Base-by-base conservation (phyloP, 1,140 invertebrate species). In the Helicoverpa armigera region DNA sequence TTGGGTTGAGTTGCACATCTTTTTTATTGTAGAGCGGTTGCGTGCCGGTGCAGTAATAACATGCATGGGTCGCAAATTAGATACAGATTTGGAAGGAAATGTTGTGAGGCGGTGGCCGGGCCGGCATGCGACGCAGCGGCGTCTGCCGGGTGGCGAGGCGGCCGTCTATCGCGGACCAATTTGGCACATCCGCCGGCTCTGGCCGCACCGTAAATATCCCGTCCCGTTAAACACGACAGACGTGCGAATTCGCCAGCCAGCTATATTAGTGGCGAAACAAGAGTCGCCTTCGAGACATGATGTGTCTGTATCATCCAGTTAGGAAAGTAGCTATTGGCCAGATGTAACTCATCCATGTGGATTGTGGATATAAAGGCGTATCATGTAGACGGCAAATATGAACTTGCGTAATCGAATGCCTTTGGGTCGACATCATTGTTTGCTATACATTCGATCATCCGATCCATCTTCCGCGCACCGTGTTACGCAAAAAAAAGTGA, bases 181-280 rank as follows among this genome's bases (percentile, higher is more conserved):
- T 94, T 94, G 93, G 92, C 92, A 94, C 92, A 94, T 94, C 92
- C 92, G 93, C 90, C 82, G 87, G 80, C 88, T 82, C 88, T 87
- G 77, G 74, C 69, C 79, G 67, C 67, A 83, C 88, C 88, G 89
- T 90, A 94, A 94, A 93, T 94, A 93, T 89, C 85, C 82, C 86
- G 86, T 84, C 81, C 88, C 88, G 89, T 88, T 90, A 90, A 79
- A 86, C 86, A 83, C 86, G 82, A 82, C 85, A 88, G 82, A 89
- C 87, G 85, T 79, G 85, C 73, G 75, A 85, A 89, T 85, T 83
- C 31, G 79, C 50, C 72, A 80, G 54, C 50, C 73, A 70, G 54
- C 74, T 77, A 81, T 81, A 87, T 89, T 87, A 82, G 85, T 84
- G 78, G 83, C 79, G 79, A 86, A 82, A 88, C 83, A 79, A 75